Percentiles rank a stretch among this genome's conserved stretches.
Conservation (phyloP, 2,113 vertebrate genomes). For the Lepus americanus region DNA sequence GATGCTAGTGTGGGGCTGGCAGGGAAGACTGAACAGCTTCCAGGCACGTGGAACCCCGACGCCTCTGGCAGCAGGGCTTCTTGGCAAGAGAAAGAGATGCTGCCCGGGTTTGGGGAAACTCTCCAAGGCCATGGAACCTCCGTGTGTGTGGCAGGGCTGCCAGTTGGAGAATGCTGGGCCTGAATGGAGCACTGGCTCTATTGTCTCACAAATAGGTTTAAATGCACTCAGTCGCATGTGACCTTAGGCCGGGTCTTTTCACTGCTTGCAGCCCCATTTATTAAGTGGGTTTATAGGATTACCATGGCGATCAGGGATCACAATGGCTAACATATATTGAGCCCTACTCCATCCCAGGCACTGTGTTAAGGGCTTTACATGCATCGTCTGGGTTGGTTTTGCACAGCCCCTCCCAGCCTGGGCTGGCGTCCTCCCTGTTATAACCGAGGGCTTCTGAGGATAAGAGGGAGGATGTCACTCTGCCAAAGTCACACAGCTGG, state of each 20-base stretch:
- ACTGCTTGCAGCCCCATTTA: not conserved
- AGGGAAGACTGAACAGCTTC: not conserved
- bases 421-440: conserved; percentile 7
- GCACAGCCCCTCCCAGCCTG: not conserved
- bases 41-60: not conserved
- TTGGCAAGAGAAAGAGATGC: not conserved
- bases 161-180: not conserved
- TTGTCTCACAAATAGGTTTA: not conserved
- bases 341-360: not conserved
- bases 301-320: conserved; percentile 13
- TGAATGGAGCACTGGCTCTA: not conserved
- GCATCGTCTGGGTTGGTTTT: not conserved
- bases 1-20: conserved; percentile 68
- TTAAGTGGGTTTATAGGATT: conserved; percentile 47
- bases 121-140: conserved; percentile 71
- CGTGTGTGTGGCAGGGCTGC: not conserved
- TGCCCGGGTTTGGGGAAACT: conserved; percentile 77
- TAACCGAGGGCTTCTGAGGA: conserved; percentile 59
- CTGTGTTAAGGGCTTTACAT: not conserved
- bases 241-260: conserved; percentile 42
- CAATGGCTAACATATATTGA: not conserved
- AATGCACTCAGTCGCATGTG: conserved; percentile 27
- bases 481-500: conserved; percentile 45
- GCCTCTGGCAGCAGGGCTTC: conserved; percentile 55
- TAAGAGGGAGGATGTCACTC: conserved; percentile 34